Evolutionary conservation across 2,797 vertebrate species (phyloP).

Genomic region (Cynodonichthys magdalenae): DNA sequence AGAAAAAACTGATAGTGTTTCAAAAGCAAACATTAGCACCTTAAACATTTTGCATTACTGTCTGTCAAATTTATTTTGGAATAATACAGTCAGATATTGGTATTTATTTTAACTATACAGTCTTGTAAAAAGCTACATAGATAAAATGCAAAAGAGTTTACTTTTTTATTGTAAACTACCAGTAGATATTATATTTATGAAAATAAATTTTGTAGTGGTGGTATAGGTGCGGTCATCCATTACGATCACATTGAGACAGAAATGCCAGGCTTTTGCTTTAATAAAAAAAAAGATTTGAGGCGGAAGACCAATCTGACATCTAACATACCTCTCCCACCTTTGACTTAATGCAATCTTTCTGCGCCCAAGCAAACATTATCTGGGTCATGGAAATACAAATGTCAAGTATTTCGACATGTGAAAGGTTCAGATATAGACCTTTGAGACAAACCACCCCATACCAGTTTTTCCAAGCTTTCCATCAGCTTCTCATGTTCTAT

Average conservation of each 20-base stretch:
- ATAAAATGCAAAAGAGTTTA: constrained; percentile 27
- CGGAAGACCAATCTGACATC: constrained; percentile 37
- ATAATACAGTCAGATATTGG: no score
- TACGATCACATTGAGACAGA: constrained; percentile 25
- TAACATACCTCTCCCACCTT: constrained; percentile 34
- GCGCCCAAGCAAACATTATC: constrained; percentile 52
- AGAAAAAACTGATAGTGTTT: neutral
- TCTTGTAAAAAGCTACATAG: constrained; percentile 19
- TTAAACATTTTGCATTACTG: no score
- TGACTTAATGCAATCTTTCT: constrained; percentile 44
- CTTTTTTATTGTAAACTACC: constrained; percentile 34
- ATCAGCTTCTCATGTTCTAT: constrained; percentile 1
- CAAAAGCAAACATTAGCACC: neutral
- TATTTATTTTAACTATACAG: no score
- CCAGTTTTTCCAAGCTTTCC: constrained; percentile 2
- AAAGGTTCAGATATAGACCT: constrained; percentile 43
- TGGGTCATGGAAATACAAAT: constrained; percentile 52
- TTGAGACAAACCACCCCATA: constrained; percentile 17
- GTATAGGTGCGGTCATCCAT: neutral
- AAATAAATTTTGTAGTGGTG: constrained; percentile 4
- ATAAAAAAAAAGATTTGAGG: constrained; percentile 39
- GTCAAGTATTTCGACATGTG: constrained; percentile 42
- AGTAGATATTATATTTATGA: constrained; percentile 40
- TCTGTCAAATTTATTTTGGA: neutral
- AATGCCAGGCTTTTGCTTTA: constrained; percentile 51